phyloP scores from a whole-genome alignment of 2,888 invertebrate genomes.

The Sarcophaga subvicina region DNA sequence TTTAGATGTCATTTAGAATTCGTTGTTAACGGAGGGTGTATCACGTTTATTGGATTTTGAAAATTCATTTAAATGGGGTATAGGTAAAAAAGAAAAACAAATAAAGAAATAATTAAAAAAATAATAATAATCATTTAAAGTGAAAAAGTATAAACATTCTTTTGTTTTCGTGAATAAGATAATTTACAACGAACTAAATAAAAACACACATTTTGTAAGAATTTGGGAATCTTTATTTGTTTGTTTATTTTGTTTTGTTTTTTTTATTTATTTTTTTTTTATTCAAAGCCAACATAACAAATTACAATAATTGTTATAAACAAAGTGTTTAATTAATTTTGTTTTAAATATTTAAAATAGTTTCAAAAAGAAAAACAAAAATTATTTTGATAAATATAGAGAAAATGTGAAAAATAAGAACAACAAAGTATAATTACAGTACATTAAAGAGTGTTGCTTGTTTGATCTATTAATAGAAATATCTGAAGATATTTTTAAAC shows the following conservation, averaged over 20 bases:
- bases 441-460: no score
- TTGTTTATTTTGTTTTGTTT: neutral
- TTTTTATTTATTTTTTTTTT: neutral
- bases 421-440: no score
- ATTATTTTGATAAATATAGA: no score
- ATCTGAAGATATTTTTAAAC: no score
- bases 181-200: neutral
- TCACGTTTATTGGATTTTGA: conserved; percentile 57
- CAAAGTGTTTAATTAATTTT: neutral
- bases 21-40: conserved; percentile 71
- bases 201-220: conserved; percentile 16
- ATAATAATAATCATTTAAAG: conserved; percentile 18
- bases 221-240: neutral
- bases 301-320: neutral
- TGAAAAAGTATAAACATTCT: neutral
- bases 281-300: neutral
- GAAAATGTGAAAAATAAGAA: no score
- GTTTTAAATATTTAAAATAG: no score
- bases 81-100: conserved; percentile 22
- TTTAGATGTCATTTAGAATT: conserved; percentile 73
- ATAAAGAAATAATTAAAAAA: conserved; percentile 15
- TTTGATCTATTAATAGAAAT: no score
- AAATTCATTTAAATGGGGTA: conserved; percentile 54
- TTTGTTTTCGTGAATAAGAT: neutral
- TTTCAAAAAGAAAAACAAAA: no score